A percentile compares a stretch with the other conserved stretches of the same genome.
These are phyloP conservation scores for Flexamia atlantica DNA, from an alignment of 2,888 invertebrate genomes.

Conservation along the genomic window DNA sequence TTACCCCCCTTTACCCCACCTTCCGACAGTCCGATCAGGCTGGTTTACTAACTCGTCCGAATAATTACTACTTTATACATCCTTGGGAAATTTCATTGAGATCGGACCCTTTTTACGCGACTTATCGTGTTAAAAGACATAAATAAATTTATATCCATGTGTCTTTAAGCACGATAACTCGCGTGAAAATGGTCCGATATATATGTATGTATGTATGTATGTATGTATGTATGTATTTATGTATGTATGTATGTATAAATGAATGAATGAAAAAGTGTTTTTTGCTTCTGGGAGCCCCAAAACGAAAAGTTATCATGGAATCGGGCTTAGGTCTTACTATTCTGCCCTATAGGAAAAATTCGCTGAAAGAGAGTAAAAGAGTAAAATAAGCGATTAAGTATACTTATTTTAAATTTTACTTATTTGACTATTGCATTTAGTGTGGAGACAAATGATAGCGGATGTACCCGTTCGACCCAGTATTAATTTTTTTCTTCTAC, in stretches of 20 bases:
- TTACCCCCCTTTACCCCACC: no score
- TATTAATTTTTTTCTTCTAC: no score
- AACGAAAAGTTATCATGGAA: background rate
- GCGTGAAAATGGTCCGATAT: background rate
- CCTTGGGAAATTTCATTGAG: background rate
- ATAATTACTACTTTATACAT: background rate
- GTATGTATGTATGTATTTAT: conserved; percentile 8
- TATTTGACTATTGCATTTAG: no score
- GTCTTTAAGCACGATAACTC: background rate
- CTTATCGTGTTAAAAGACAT: background rate
- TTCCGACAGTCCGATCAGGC: no score
- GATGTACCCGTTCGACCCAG: no score
- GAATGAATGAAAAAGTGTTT: background rate
- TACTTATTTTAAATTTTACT: no score
- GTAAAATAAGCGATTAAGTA: no score
- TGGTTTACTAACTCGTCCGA: background rate
- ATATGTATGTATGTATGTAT: background rate
- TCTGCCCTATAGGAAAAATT: background rate
- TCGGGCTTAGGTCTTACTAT: conserved; percentile 5
- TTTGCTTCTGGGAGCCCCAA: background rate
- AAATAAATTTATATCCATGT: no score
- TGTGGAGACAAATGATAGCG: no score
- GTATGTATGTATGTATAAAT: background rate
- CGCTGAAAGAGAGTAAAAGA: background rate
- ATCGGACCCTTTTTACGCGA: background rate